Base-by-base conservation (phyloP, 1,140 invertebrate genomes). In the Papilio dardanus region DNA sequence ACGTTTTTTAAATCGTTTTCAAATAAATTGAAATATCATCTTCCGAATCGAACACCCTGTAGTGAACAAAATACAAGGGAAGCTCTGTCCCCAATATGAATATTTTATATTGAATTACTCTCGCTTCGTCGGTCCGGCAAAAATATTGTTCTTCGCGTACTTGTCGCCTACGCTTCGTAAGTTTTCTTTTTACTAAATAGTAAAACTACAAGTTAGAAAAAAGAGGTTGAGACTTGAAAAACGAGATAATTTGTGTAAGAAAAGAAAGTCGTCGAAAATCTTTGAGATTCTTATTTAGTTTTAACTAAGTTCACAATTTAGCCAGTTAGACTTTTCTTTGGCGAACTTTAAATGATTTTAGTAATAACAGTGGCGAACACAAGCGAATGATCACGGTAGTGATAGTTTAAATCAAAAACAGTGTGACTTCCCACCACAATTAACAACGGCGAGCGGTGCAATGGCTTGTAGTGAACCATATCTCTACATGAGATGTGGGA, bases 51-150 rank as follows among this genome's bases (percentile, higher is more conserved):
- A 80, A 71, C 87, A 88, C 3, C 77, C 86, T 85, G 81, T 90
- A 86, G 77, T 46, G 19, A 24, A 74, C 74, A 79, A 80, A 75
- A 79, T 82, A 78, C 80, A 81, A 81, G 86, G 81, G 84, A 82
- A 78, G 80, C 84, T 69, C 71, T 86, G 90, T 88, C 88, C 87
- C 88, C 88, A 89, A 88, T 91, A 90, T 92, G 91, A 93, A 93
- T 93, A 92, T 90, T 91, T 92, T 92, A 88, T 93, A 93, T 93
- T 92, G 86, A 90, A 93, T 93, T 93, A 93, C 84, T 88, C 83
- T 85, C 89, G 87, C 85, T 88, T 91, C 89, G 89, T 81, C 84
- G 90, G 77, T 79, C 88, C 71, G 81, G 87, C 88, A 89, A 89
- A 92, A 93, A 92, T 93, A 93, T 93, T 93, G 90, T 91, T 88